phyloP scores from a whole-genome alignment of 2,113 vertebrate species.

The Nanorana parkeri region DNA sequence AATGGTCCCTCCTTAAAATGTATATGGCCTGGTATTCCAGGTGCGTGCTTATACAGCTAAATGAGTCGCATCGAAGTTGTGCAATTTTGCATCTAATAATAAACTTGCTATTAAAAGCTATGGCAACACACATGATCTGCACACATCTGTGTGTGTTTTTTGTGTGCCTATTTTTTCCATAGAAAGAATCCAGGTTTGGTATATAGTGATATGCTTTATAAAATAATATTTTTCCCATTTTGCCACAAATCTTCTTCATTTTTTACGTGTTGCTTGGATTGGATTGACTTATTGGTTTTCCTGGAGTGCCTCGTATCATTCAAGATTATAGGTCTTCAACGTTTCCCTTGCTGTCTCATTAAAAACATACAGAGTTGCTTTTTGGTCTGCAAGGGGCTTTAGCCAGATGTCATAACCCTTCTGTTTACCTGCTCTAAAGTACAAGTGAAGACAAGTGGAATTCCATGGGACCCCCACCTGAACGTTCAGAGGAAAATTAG shows the following conservation, averaged over 20 bases:
- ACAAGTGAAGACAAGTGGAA: constrained; percentile 11
- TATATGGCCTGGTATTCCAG: too few species aligned
- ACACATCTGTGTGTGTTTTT: too few species aligned
- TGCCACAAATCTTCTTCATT: not conserved
- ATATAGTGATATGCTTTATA: not conserved
- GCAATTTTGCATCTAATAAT: too few species aligned
- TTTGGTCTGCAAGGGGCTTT: constrained; percentile 17
- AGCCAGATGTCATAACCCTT: constrained; percentile 38
- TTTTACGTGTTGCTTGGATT: constrained; percentile 49
- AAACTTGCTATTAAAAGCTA: too few species aligned
- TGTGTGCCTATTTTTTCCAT: too few species aligned
- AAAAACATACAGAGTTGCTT: constrained; percentile 42
- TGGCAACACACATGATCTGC: too few species aligned
- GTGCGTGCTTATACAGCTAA: too few species aligned
- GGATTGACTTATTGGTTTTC: constrained; percentile 40
- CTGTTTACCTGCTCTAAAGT: constrained; percentile 33
- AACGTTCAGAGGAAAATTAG: not conserved
- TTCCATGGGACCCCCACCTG: not conserved
- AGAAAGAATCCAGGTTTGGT: not conserved
- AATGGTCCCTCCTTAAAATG: too few species aligned
- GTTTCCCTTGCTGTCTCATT: constrained; percentile 55
- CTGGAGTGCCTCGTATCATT: constrained; percentile 23
- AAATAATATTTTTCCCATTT: not conserved
- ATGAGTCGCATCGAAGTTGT: too few species aligned
- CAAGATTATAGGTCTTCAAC: constrained; percentile 38